A percentile compares a stretch with the other conserved stretches of the same genome.
Evolutionary conservation across 1,140 invertebrate species (phyloP).

Genomic region (Drosophila novamexicana): DNA sequence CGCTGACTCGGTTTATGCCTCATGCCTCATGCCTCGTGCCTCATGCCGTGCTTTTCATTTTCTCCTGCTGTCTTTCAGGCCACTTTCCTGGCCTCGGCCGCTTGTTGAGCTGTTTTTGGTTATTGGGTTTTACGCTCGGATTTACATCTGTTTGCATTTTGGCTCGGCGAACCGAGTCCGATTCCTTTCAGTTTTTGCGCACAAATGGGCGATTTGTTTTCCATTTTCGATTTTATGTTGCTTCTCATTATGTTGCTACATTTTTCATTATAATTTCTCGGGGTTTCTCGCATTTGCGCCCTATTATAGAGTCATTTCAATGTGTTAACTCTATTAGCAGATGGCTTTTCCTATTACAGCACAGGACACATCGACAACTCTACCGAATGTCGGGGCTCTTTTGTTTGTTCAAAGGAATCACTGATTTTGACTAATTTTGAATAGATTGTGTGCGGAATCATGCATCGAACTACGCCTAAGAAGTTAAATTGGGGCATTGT

Average conservation of each 20-base stretch:
- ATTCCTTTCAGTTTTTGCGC: conserved; percentile 8
- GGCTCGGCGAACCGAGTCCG: conserved; percentile 4
- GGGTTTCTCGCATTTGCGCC: conserved; percentile 28
- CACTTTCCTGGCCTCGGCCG: conserved; percentile 29
- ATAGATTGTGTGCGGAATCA: too few relatives aligned
- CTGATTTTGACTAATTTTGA: neutral
- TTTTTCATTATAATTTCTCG: conserved; percentile 42
- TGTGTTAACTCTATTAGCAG: conserved; percentile 45
- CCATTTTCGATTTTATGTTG: conserved; percentile 35
- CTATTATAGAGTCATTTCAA: conserved; percentile 32
- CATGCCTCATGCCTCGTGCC: conserved; percentile 27
- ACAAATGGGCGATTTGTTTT: conserved; percentile 71
- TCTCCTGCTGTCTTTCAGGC: conserved; percentile 25
- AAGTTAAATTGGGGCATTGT: too few relatives aligned
- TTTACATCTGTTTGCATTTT: conserved; percentile 82
- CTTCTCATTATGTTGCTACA: conserved; percentile 38
- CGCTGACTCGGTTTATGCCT: conserved; percentile 46
- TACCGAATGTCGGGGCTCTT: neutral
- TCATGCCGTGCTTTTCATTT: conserved; percentile 69
- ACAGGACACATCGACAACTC: neutral
- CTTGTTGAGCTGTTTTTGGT: conserved; percentile 57
- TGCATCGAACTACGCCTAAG: too few relatives aligned
- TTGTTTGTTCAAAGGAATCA: conserved; percentile 4
- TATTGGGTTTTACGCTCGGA: conserved; percentile 71
- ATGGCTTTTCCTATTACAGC: conserved; percentile 3